phyloP scores from a whole-genome alignment of 1,140 invertebrate species.

The Calephelis nemesis region DNA sequence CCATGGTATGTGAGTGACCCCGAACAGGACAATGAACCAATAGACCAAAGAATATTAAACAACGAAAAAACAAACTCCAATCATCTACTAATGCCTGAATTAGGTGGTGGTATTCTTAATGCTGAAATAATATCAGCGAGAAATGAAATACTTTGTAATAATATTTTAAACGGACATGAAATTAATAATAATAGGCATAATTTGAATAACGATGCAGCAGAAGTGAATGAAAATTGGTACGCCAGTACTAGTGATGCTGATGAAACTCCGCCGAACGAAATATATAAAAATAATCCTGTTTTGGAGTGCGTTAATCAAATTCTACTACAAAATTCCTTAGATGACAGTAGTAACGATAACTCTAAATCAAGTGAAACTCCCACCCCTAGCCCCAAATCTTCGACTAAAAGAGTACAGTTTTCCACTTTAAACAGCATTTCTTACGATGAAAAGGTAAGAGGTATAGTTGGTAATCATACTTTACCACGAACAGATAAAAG shows the following conservation, averaged over 20 bases:
- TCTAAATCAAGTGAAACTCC: slow-evolving; percentile 71
- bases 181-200: slow-evolving; percentile 59
- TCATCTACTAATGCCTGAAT: slow-evolving; percentile 54
- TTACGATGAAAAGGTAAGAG: slow-evolving; percentile 72
- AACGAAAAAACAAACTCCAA: slow-evolving; percentile 63
- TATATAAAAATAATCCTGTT: slow-evolving; percentile 86
- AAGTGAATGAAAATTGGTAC: slow-evolving; percentile 85
- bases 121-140: slow-evolving; percentile 64
- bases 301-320: slow-evolving; percentile 89
- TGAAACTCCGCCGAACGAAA: slow-evolving; percentile 82
- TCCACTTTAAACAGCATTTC: slow-evolving; percentile 78
- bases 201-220: slow-evolving; percentile 54
- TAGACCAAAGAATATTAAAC: slow-evolving; percentile 59
- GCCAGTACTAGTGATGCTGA: slow-evolving; percentile 84
- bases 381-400: slow-evolving; percentile 73
- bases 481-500: slow-evolving; percentile 64
- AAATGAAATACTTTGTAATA: slow-evolving; percentile 70
- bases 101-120: slow-evolving; percentile 52
- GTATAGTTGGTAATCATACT: slow-evolving; percentile 56
- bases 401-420: slow-evolving; percentile 76
- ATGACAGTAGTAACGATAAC: slow-evolving; percentile 76
- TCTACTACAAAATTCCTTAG: slow-evolving; percentile 81
- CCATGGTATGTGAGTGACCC: slow-evolving; percentile 77
- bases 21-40: slow-evolving; percentile 67
- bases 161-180: slow-evolving; percentile 48